These are phyloP conservation scores for Probosciger aterrimus DNA, from an alignment of 2,113 vertebrate species.

Conservation along the genomic window DNA sequence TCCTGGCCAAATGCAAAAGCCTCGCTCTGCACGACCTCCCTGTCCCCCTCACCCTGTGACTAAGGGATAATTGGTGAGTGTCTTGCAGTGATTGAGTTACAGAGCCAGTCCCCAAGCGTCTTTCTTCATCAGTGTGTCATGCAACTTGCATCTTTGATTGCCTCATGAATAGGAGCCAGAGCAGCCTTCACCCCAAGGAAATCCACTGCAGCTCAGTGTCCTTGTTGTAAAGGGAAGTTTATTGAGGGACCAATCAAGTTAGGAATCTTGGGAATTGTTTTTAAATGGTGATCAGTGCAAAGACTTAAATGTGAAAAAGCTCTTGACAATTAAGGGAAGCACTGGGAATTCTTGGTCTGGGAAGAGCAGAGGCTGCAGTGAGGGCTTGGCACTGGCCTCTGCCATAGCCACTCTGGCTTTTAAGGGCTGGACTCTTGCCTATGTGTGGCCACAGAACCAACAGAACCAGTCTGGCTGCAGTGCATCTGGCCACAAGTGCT, in stretches of 20 bases:
- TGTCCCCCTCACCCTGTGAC: background rate
- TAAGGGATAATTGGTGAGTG: background rate
- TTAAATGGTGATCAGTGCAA: background rate
- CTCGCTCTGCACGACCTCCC: background rate
- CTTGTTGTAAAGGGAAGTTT: background rate
- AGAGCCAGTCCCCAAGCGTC: background rate
- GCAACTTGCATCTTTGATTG: background rate
- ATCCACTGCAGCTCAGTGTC: background rate
- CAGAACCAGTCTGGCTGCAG: background rate
- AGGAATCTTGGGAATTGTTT: background rate
- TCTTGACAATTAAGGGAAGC: background rate
- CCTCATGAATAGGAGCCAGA: background rate
- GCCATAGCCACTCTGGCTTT: background rate
- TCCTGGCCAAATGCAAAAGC: background rate
- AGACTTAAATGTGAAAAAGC: background rate
- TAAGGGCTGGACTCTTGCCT: accelerated
- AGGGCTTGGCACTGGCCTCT: background rate
- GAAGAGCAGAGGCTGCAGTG: background rate
- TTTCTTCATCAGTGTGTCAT: background rate
- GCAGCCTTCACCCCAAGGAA: background rate
- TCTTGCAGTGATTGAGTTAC: background rate
- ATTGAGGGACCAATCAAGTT: background rate
- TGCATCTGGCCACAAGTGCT: accelerated
- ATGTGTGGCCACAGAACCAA: background rate
- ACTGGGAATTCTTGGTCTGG: background rate